Conservation (phyloP, 1,140 invertebrate genomes). For the Watersipora subatra region DNA sequence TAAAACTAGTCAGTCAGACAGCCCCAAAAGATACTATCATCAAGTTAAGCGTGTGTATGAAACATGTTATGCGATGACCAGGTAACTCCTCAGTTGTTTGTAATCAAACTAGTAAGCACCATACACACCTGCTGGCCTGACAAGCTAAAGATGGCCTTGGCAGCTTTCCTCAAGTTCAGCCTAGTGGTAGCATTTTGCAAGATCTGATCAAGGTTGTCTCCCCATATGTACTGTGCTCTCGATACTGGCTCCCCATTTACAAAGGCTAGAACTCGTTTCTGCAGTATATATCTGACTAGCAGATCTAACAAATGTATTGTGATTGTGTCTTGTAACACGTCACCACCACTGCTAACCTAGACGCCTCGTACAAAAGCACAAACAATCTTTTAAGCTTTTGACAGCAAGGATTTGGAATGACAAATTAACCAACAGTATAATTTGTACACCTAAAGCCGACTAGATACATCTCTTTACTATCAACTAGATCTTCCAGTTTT, state of each 20-base stretch:
- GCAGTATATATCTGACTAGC: constrained; percentile 2
- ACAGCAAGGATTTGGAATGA: neutral
- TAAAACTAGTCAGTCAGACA: too few relatives aligned
- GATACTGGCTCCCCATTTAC: constrained; percentile 34
- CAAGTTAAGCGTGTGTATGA: too few relatives aligned
- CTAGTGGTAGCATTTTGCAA: constrained; percentile 27
- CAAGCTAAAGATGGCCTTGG: constrained; percentile 27
- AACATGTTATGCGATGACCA: too few relatives aligned
- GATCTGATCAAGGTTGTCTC: constrained; percentile 28
- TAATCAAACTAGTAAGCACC: too few relatives aligned
- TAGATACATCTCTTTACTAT: too few relatives aligned
- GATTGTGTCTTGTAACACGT: neutral
- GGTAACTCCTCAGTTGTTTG: too few relatives aligned
- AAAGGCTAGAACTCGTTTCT: constrained; percentile 34
- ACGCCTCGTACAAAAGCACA: neutral
- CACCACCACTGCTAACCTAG: neutral
- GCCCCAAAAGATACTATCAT: too few relatives aligned
- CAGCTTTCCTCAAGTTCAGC: constrained; percentile 29
- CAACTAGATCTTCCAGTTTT: too few relatives aligned
- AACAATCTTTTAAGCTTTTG: neutral
- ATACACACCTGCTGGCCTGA: constrained; percentile 31
- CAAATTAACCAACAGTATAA: neutral
- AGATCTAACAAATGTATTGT: neutral
- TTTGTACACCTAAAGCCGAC: neutral
- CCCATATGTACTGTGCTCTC: constrained; percentile 31